Percentiles rank a stretch among this genome's conserved stretches.
Conservation (phyloP, 2,888 invertebrate genomes). For the Dicroscelio sp. region DNA sequence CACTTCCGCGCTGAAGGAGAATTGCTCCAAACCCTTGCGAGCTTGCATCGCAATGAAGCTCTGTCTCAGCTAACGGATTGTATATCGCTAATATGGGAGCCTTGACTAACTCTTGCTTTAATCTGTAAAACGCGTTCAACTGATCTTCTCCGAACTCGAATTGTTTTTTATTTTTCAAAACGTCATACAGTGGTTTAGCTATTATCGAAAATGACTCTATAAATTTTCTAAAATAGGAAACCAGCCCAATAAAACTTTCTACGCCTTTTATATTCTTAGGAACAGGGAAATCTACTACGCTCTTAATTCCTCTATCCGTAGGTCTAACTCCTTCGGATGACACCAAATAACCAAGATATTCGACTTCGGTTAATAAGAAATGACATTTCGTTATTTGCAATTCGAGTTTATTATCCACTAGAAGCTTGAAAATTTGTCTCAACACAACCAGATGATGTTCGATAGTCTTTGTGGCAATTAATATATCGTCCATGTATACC, state of each 20-base stretch:
- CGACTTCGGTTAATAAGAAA: conserved; percentile 84
- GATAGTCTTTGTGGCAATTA: no score
- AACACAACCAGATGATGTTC: background rate
- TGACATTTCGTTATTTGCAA: conserved; percentile 87
- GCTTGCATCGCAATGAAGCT: conserved; percentile 38
- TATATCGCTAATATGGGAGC: conserved; percentile 12
- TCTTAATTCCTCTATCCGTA: conserved; percentile 83
- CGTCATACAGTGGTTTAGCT: conserved; percentile 30
- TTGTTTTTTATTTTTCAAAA: background rate
- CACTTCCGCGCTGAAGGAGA: background rate
- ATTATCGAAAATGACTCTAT: conserved; percentile 36
- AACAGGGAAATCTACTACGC: conserved; percentile 85
- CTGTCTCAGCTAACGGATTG: conserved; percentile 14
- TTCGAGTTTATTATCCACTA: conserved; percentile 68
- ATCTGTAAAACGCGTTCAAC: background rate
- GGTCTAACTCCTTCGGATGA: conserved; percentile 85
- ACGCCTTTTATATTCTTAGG: conserved; percentile 78
- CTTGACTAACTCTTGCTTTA: background rate
- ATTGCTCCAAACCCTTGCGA: conserved; percentile 28
- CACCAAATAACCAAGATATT: conserved; percentile 88
- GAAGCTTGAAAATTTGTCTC: conserved; percentile 25
- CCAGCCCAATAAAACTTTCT: conserved; percentile 32
- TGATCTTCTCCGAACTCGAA: background rate
- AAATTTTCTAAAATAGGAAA: conserved; percentile 40
- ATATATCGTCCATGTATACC: conserved; percentile 46